Conservation (phyloP, 1,140 invertebrate genomes). For the Cotesia vestalis region DNA sequence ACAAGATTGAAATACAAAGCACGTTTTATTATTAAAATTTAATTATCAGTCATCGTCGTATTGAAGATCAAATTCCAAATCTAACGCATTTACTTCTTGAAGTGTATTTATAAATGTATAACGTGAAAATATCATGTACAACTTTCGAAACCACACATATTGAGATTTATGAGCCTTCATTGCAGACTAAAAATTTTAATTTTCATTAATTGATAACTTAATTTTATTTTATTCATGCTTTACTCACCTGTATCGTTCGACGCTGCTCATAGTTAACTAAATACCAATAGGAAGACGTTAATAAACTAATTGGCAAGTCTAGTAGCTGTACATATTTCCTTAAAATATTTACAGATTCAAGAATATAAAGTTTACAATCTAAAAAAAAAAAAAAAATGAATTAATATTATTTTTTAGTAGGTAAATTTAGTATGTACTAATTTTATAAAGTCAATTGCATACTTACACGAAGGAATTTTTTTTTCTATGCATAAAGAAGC, state of each 20-base stretch:
- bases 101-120: constrained; percentile 91
- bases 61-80: constrained; percentile 79
- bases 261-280: constrained; percentile 64
- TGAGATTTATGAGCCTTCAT: constrained; percentile 89
- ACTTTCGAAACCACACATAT: constrained; percentile 89
- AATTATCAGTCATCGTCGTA: constrained; percentile 68
- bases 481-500: constrained; percentile 79
- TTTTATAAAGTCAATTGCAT: constrained; percentile 22
- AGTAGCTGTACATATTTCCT: constrained; percentile 88
- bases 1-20: not conserved
- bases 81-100: constrained; percentile 74
- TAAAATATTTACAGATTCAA: constrained; percentile 85
- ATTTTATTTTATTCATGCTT: not conserved
- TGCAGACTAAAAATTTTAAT: constrained; percentile 68
- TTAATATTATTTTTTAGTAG: constrained; percentile 13
- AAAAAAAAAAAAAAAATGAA: constrained; percentile 55
- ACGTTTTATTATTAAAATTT: constrained; percentile 17
- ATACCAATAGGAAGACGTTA: constrained; percentile 79
- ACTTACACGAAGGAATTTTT: constrained; percentile 75
- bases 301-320: constrained; percentile 81
- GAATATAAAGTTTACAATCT: constrained; percentile 82
- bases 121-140: constrained; percentile 90
- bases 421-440: constrained; percentile 8
- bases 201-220: constrained; percentile 3
- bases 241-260: constrained; percentile 55